These are phyloP conservation scores for Coreoperca whiteheadi DNA, from an alignment of 2,113 vertebrate species.

Conservation along the genomic window DNA sequence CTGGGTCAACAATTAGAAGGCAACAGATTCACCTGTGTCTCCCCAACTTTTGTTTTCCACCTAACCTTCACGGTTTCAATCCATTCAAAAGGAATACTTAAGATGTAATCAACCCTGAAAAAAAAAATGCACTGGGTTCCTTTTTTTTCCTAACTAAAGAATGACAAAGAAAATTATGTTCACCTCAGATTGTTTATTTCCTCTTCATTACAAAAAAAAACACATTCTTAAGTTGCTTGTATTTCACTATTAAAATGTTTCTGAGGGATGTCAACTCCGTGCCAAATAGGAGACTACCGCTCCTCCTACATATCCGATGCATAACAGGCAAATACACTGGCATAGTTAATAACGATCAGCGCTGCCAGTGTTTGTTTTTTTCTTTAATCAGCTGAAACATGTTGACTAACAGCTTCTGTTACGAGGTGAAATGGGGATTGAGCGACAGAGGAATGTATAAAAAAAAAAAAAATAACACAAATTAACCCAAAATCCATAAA, in stretches of 20 bases:
- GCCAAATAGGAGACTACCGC: slow-evolving; percentile 40
- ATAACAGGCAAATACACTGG: slow-evolving; percentile 36
- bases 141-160: background rate
- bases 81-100: background rate
- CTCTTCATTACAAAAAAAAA: slow-evolving; percentile 78
- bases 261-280: slow-evolving; percentile 14
- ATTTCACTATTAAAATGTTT: slow-evolving; percentile 51
- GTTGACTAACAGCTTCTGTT: background rate
- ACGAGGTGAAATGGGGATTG: slow-evolving; percentile 34
- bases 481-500: slow-evolving; percentile 39
- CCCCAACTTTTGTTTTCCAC: background rate
- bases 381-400: slow-evolving; percentile 7
- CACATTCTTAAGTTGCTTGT: slow-evolving; percentile 46
- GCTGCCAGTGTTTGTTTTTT: slow-evolving; percentile 18
- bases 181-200: slow-evolving; percentile 76
- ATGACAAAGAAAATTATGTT: slow-evolving; percentile 2
- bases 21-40: background rate
- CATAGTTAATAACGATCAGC: slow-evolving; percentile 36
- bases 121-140: background rate
- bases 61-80: background rate
- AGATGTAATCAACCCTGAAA: background rate
- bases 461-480: slow-evolving; percentile 44
- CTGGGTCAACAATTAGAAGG: background rate
- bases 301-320: slow-evolving; percentile 10
- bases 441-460: slow-evolving; percentile 73